Base-by-base conservation (phyloP, 2,797 vertebrate species). In the Pipistrellus nathusii region DNA sequence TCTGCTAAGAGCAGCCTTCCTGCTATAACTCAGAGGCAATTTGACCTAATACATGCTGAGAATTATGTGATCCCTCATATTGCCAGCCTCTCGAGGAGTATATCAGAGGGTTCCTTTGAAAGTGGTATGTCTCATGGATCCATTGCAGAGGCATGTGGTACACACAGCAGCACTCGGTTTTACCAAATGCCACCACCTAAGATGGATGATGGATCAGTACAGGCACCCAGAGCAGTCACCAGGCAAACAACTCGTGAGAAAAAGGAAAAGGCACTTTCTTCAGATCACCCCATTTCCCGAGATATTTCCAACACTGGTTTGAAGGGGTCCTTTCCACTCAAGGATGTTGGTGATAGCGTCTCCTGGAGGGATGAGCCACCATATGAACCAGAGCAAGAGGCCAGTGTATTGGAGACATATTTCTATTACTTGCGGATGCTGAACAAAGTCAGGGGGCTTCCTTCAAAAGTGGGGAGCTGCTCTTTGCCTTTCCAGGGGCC, bases 391-490 rank as follows among this genome's bases (percentile, higher is more conserved):
- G 91, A 94, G 20, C 12, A 17, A 59, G 64, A 90, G 12, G 12
- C 97, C 17, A 97, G 96, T 71, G 94, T 98, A 17, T 97, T 98
- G 88, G 97, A 98, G 85, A 97, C 96, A 80, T 98, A 98, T 94
- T 97, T 98, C 69, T 97, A 97, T 72, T 98, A 94, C 95, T 89
- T 98, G 73, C 80, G 94, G 84, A 94, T 97, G 51, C 32, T 98
- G 90, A 94, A 91, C 83, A 71, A 94, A 15, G 38, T 93, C 23
- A 95, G 82, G 84, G 57, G 35, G 41, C 72, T 95, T 78, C 76
- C 85, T 48, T 55, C 20, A 51, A 90, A 95, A 66, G 68, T 93
- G 25, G 18, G 8, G 38, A 93, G 57, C 15, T 41, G n/a, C 30
- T 83, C 13, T 71, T 71, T 64, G 25, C 75, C 85, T 85, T 48